Evolutionary conservation across 1,140 invertebrate genomes (phyloP).

Genomic region (Danaus plexippus): DNA sequence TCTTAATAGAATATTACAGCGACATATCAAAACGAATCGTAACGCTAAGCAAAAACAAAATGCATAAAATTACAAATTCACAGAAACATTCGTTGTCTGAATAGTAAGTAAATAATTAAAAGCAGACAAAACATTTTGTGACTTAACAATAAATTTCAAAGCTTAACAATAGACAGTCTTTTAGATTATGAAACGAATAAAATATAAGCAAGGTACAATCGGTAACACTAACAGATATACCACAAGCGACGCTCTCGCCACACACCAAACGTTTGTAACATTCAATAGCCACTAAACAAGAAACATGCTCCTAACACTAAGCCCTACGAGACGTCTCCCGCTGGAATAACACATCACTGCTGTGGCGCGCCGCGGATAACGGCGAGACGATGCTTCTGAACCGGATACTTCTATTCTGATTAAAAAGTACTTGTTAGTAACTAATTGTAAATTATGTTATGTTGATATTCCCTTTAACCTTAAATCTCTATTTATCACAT

Average conservation of each 20-base stretch:
- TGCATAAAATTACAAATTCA: conserved; percentile 36
- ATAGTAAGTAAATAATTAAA: conserved; percentile 51
- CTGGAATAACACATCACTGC: neutral
- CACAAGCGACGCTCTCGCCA: conserved; percentile 1
- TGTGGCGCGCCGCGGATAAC: neutral
- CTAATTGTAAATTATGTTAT: too few species aligned
- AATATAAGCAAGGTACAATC: conserved; percentile 45
- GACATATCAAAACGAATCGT: conserved; percentile 22
- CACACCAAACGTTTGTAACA: conserved; percentile 18
- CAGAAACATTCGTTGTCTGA: conserved; percentile 64
- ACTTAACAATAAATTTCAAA: conserved; percentile 65
- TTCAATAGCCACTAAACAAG: conserved; percentile 11
- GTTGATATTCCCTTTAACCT: too few species aligned
- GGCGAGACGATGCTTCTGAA: too few species aligned
- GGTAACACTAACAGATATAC: conserved; percentile 29
- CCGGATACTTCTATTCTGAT: too few species aligned
- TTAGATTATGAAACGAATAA: conserved; percentile 60
- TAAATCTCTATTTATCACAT: too few species aligned
- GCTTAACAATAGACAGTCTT: conserved; percentile 69
- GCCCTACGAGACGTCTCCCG: neutral
- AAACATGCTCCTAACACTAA: neutral
- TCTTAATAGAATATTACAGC: conserved; percentile 8
- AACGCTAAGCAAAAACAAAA: conserved; percentile 10
- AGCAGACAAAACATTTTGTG: conserved; percentile 59
- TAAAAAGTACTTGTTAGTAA: too few species aligned